Base-by-base conservation (phyloP, 2,797 vertebrate genomes). In the Sylvilagus floridanus region DNA sequence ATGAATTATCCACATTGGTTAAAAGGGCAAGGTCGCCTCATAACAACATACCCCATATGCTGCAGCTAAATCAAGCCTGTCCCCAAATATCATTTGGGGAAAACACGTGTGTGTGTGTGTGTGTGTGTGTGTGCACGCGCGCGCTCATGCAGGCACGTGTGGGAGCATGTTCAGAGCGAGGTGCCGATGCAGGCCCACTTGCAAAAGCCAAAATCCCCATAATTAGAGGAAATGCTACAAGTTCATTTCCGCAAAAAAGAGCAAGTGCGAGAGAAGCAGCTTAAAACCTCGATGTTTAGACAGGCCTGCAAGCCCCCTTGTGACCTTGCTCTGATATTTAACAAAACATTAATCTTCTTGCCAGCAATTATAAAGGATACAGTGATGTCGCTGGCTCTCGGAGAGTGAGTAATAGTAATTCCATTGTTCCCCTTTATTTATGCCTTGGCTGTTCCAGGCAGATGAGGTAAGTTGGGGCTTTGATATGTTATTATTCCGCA, bases 311-410 rank as follows among this genome's bases (percentile, higher is more conserved):
- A 99, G 98, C 98, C 98, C 98, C 98, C 98, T 98, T 98, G 98
- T 99, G 99, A 99, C 99, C 99, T 99, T 99, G 99, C 98, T 99
- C 99, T 99, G 99, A 99, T 99, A 99, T 99, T 99, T 99, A 99
- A 99, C 99, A 99, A 99, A 99, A 99, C 99, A 99, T 99, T 99
- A 99, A 99, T 99, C 99, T 99, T 99, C 99, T 99, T 99, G 99
- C 99, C 99, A 99, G 99, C 98, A 99, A 99, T 99, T 99, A 99
- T 99, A 99, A 99, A 99, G 99, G 99, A 99, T 99, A 99, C 98
- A 98, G 98, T 99, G 99, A 99, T 99, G 99, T 99, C 98, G 99
- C 98, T 98, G 98, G 98, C 97, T 98, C 98, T 98, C 96, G 84
- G 98, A 98, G 98, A 98, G 98, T 98, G 99, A 99, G 98, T 99